Evolutionary conservation across 2,113 vertebrate genomes (phyloP), one percentile per base, ranked within the genome.

Genomic region (Leucosticte australis): DNA sequence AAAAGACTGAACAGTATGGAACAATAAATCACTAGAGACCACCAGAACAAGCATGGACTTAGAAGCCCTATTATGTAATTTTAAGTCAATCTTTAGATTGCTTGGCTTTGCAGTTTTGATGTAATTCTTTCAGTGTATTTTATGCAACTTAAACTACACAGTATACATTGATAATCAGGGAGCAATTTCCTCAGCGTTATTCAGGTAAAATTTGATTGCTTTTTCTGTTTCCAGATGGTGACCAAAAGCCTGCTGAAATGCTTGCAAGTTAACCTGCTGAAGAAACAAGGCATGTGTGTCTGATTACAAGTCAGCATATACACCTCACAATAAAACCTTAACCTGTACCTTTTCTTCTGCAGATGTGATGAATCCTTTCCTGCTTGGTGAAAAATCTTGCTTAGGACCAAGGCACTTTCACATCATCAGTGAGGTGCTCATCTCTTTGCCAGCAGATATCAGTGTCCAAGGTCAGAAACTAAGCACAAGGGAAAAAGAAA

Each of bases 381-480:
- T 21, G 19, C 21, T 59, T 86, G 80, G 35, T 42, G 37, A 53
- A 37, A 71, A 71, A 59, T 28, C 46, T 10, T 15, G 7, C 18
- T 63, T 55, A 12, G 35, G 21, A 55, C 27, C 65, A 50, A 65
- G 6, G 15, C 8, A 62, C 37, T 80, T 83, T 39, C n/a, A 57
- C 8, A 26, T 13, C 7, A 2, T 13, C 37, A 41, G 11, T 2
- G 6, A 76, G 10, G 27, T 3, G 14, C 19, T 37, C 9, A 3
- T 11, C n/a, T 7, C 49, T 87, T 75, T 89, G 13, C 44, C 53
- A 71, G 28, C 2, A 88, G 35, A 13, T 9, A 89, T 5, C 42
- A 31, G 44, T 0, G 0, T 4, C 19, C 3, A 1, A 68, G 4
- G 5, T 6, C 53, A 87, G 26, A 91, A 92, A 64, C 11, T 1